Percentiles rank a stretch among this genome's conserved stretches.
Conservation (phyloP, 2,888 invertebrate species). For the Drosophila buzzatii region DNA sequence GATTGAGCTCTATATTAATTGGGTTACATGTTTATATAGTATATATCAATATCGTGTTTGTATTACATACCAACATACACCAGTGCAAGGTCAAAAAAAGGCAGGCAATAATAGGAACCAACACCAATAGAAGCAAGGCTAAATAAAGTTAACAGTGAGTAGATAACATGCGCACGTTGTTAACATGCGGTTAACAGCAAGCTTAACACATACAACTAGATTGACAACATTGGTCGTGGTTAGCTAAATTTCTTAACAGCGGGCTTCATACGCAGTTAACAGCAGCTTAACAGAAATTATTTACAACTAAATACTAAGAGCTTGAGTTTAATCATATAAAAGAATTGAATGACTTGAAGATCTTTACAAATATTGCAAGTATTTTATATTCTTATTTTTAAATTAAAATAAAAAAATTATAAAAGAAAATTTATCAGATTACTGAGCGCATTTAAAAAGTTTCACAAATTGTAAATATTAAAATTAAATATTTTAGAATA, state of each 20-base stretch:
- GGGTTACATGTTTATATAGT: not conserved
- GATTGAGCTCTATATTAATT: not conserved
- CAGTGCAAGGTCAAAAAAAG: constrained; percentile 22
- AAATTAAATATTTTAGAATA: too few species aligned
- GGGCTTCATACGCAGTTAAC: not conserved
- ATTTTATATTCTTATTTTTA: too few species aligned
- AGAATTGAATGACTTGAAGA: too few species aligned
- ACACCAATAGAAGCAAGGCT: constrained; percentile 37
- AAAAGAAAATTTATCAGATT: too few species aligned
- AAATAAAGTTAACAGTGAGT: constrained; percentile 11
- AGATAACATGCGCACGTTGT: constrained; percentile 15
- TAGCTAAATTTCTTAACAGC: not conserved
- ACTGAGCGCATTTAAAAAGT: too few species aligned
- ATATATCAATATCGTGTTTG: constrained; percentile 11
- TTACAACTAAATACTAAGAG: not conserved
- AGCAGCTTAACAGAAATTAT: not conserved
- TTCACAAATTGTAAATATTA: too few species aligned
- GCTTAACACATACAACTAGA: not conserved
- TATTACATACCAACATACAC: constrained; percentile 46
- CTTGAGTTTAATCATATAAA: too few species aligned
- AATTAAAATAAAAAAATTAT: too few species aligned
- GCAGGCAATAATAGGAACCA: constrained; percentile 39
- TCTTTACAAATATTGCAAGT: too few species aligned
- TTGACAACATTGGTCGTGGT: not conserved
- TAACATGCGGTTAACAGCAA: constrained; percentile 29